Evolutionary conservation across 2,888 invertebrate species (phyloP), one percentile per base, ranked within the genome.

Genomic region (Epistrophe eligans): DNA sequence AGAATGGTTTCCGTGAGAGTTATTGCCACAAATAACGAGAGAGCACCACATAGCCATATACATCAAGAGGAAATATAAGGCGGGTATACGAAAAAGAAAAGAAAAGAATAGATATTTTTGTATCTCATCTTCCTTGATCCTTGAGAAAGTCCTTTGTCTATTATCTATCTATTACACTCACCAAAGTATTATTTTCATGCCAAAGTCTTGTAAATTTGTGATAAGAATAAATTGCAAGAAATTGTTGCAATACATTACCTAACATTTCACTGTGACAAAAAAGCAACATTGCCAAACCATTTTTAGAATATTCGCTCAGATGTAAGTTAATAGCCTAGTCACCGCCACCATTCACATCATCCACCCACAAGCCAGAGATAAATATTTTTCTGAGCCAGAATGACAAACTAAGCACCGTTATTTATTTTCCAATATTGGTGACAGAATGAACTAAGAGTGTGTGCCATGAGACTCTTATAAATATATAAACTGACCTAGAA

Each of bases 351-450:
- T 17, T 17, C 55, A 58, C 55, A 35, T 3, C 24, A 24, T 17
- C 35, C 55, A 58, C 35, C 35, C 35, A 58, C 28, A 48, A 50
- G 32, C 1, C 1, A 66, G 71, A 52, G 40, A 77, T 43, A 70
- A 60, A 66, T 55, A 10, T 72, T 48, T 64, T 72, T 24, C 40
- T 57, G 40, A 40, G 28, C 50, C 17, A 38, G 58, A 66, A 73
- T 73, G 73, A 73, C 58, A 66, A 58, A 73, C 35, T 24, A 73
- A 48, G 52, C 11, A 60, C 77, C 6, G 67, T 73, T 66, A 67
- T 66, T 73, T 66, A 66, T 73, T 57, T 58, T 58, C 38, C 43
- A 79, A 72, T 64, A 58, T 58, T 35, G 35, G 35, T 17, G 58
- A 58, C 58, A 58, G 38, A 35, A 38, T 58, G 17, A 38, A 19